A percentile compares a stretch with the other conserved stretches of the same genome.
phyloP scores from a whole-genome alignment of 2,797 vertebrate genomes.

The Numenius phaeopus region DNA sequence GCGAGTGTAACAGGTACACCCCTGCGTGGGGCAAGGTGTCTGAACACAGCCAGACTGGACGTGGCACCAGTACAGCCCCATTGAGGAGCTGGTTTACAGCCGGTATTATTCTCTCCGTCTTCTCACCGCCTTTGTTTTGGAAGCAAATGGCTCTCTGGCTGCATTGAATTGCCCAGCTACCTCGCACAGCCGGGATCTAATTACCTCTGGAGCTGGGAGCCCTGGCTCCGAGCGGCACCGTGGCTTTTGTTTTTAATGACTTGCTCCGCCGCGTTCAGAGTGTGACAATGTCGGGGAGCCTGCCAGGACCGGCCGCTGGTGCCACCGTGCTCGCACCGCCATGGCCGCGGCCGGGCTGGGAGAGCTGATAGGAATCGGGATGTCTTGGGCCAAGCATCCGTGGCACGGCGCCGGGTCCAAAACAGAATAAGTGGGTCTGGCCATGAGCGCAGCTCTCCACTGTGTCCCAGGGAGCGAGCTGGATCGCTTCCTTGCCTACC shows the following conservation, averaged over 20 bases:
- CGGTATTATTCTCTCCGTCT: neutral
- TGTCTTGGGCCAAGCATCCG: neutral
- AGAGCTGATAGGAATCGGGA: neutral
- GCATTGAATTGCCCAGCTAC: constrained; percentile 54
- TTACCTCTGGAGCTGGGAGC: constrained; percentile 58
- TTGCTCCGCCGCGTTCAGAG: neutral
- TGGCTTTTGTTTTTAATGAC: constrained; percentile 62
- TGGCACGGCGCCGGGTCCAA: neutral
- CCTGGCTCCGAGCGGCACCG: neutral
- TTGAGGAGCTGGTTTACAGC: neutral
- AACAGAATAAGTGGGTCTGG: neutral
- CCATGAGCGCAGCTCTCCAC: neutral
- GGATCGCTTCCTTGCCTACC: rapidly evolving
- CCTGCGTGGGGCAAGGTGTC: neutral
- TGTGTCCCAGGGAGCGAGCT: neutral
- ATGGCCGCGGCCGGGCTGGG: neutral
- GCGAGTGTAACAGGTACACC: neutral
- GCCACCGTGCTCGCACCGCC: neutral
- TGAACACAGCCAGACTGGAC: neutral
- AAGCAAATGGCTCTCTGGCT: constrained; percentile 45
- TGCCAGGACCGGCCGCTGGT: constrained; percentile 25
- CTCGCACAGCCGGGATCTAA: constrained; percentile 49
- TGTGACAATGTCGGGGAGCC: constrained; percentile 27
- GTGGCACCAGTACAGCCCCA: neutral
- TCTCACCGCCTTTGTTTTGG: constrained; percentile 31